Percentiles rank a stretch among this genome's conserved stretches.
These are phyloP conservation scores for Leuctra nigra DNA, from an alignment of 2,888 invertebrate genomes.

Conservation along the genomic window DNA sequence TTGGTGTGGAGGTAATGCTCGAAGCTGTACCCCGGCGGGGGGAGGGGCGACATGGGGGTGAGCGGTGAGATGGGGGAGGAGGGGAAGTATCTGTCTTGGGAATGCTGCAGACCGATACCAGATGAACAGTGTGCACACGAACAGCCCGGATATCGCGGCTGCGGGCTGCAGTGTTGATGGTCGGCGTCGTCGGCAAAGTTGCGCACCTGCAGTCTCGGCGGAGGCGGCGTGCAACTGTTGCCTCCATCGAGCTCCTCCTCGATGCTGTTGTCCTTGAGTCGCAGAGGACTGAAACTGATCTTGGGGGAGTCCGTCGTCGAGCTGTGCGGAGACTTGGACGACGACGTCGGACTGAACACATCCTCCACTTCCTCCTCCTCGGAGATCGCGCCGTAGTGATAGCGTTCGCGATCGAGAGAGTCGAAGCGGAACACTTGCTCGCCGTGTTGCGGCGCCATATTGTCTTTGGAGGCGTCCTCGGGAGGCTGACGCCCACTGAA, in stretches of 20 bases:
- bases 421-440: constrained; percentile 52
- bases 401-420: constrained; percentile 38
- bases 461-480: constrained; percentile 20
- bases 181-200: constrained; percentile 36
- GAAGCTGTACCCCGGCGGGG: constrained; percentile 52
- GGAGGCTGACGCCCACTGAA: constrained; percentile 28
- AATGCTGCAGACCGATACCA: constrained; percentile 36
- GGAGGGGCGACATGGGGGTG: constrained; percentile 44
- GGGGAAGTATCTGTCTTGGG: constrained; percentile 44
- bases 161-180: constrained; percentile 28
- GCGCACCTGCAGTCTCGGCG: constrained; percentile 33
- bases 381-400: constrained; percentile 34
- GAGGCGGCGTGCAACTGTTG: constrained; percentile 28
- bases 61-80: constrained; percentile 51
- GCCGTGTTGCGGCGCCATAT: constrained; percentile 33
- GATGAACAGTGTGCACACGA: constrained; percentile 34
- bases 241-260: constrained; percentile 37
- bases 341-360: constrained; percentile 51
- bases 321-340: constrained; percentile 49
- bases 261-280: constrained; percentile 43
- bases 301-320: constrained; percentile 47
- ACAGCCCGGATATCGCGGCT: constrained; percentile 37
- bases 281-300: constrained; percentile 49
- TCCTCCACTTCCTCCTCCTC: constrained; percentile 50
- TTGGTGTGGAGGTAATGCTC: constrained; percentile 57